Conservation (phyloP, 1,140 invertebrate genomes). For the Aradophagus sp. region DNA sequence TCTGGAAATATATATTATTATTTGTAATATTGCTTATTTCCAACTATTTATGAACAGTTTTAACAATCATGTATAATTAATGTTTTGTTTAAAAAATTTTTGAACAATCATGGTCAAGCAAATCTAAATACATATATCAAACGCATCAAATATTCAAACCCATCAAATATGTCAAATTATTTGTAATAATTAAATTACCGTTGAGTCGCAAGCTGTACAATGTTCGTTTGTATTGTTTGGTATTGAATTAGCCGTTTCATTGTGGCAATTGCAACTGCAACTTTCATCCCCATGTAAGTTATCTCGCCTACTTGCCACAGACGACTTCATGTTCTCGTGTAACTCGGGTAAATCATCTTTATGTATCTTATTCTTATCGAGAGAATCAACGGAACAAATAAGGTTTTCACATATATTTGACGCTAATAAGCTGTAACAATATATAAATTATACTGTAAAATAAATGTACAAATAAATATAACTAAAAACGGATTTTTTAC, state of each 20-base stretch:
- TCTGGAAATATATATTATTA: too few species aligned
- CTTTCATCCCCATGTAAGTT: constrained; percentile 79
- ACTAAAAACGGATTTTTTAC: too few species aligned
- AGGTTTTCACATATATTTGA: constrained; percentile 75
- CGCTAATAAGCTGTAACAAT: constrained; percentile 72
- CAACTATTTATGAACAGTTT: too few species aligned
- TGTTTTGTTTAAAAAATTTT: too few species aligned
- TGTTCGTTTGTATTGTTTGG: constrained; percentile 76
- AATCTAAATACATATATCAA: too few species aligned
- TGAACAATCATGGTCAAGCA: too few species aligned
- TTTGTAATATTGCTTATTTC: too few species aligned
- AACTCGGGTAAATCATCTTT: constrained; percentile 72
- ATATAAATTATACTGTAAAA: too few species aligned
- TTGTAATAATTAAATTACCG: constrained; percentile 70
- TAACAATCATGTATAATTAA: too few species aligned
- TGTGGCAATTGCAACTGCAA: constrained; percentile 80
- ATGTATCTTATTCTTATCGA: constrained; percentile 74
- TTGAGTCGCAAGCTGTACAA: constrained; percentile 79
- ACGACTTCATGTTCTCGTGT: constrained; percentile 73
- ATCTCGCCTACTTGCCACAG: constrained; percentile 74
- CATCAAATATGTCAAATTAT: too few species aligned
- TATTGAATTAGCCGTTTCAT: constrained; percentile 68
- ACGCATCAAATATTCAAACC: too few species aligned
- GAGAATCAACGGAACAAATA: constrained; percentile 75
- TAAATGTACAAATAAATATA: too few species aligned